A percentile compares a stretch with the other conserved stretches of the same genome.
Conservation (phyloP, 2,888 invertebrate genomes). For the Sycophila texana region DNA sequence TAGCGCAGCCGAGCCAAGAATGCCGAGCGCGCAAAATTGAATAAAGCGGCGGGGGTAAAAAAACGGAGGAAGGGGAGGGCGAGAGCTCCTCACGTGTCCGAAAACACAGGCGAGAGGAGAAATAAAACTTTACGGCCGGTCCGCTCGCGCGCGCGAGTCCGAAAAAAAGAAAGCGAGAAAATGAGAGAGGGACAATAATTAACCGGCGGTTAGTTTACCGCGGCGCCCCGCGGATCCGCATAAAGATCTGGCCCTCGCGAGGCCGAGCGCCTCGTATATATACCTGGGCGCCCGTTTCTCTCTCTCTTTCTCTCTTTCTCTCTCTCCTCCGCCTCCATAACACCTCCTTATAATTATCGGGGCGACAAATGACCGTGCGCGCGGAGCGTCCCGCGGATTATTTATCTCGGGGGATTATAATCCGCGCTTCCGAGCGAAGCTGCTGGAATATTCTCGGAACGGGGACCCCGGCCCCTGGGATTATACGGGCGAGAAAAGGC, state of each 20-base stretch:
- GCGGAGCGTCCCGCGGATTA: slow-evolving; percentile 38
- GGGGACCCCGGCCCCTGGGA: background rate
- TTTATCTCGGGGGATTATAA: slow-evolving; percentile 50
- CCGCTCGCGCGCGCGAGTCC: background rate
- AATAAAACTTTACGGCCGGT: slow-evolving; percentile 42
- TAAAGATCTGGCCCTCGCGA: slow-evolving; percentile 43
- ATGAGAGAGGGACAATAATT: slow-evolving; percentile 71
- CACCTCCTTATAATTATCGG: slow-evolving; percentile 75
- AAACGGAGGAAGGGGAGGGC: background rate
- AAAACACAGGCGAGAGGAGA: background rate
- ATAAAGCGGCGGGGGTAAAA: slow-evolving; percentile 10
- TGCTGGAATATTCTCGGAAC: slow-evolving; percentile 36
- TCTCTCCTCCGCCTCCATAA: slow-evolving; percentile 49
- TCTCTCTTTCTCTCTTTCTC: background rate
- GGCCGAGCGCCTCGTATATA: background rate
- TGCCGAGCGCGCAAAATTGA: background rate
- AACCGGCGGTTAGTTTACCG: slow-evolving; percentile 74
- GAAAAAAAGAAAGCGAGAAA: slow-evolving; percentile 49
- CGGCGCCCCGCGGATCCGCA: slow-evolving; percentile 67
- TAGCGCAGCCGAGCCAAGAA: background rate
- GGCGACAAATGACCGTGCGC: slow-evolving; percentile 71
- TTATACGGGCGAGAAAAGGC: background rate
- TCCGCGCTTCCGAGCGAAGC: slow-evolving; percentile 48
- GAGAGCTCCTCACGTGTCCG: background rate
- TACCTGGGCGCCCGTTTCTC: background rate